These are phyloP conservation scores for Drosophila birchii DNA, from an alignment of 2,888 invertebrate genomes.

Conservation along the genomic window DNA sequence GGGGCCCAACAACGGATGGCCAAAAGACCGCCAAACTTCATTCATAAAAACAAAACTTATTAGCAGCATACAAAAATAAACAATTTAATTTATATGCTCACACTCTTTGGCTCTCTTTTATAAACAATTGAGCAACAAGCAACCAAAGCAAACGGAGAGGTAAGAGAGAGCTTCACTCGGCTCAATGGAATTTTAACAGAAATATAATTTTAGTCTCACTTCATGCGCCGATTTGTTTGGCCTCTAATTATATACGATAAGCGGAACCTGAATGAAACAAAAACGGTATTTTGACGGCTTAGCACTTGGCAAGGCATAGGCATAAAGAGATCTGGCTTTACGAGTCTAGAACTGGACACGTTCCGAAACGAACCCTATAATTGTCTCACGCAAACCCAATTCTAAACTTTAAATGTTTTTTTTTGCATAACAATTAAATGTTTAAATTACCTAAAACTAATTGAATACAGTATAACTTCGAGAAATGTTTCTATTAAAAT, in stretches of 20 bases:
- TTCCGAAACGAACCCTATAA: neutral
- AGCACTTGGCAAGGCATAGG: slow-evolving; percentile 17
- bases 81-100: neutral
- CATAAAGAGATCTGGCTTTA: neutral
- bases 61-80: slow-evolving; percentile 3
- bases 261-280: slow-evolving; percentile 9
- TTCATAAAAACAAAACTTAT: slow-evolving; percentile 21
- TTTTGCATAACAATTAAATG: slow-evolving; percentile 9
- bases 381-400: neutral
- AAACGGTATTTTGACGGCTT: slow-evolving; percentile 18
- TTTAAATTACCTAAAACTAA: neutral
- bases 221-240: slow-evolving; percentile 16
- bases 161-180: too few relatives aligned
- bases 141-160: neutral
- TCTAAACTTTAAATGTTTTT: neutral
- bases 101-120: slow-evolving; percentile 14
- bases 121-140: slow-evolving; percentile 8
- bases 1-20: slow-evolving; percentile 1
- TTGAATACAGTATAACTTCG: neutral
- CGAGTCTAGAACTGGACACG: slow-evolving; percentile 8
- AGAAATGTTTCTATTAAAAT: too few relatives aligned
- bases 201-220: slow-evolving; percentile 1
- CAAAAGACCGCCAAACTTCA: slow-evolving; percentile 28
- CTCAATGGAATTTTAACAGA: slow-evolving; percentile 10
- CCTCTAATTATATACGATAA: slow-evolving; percentile 16